Percentiles rank a stretch among this genome's conserved stretches.
Conservation (phyloP, 2,797 vertebrate genomes). For the Dallia pectoralis region DNA sequence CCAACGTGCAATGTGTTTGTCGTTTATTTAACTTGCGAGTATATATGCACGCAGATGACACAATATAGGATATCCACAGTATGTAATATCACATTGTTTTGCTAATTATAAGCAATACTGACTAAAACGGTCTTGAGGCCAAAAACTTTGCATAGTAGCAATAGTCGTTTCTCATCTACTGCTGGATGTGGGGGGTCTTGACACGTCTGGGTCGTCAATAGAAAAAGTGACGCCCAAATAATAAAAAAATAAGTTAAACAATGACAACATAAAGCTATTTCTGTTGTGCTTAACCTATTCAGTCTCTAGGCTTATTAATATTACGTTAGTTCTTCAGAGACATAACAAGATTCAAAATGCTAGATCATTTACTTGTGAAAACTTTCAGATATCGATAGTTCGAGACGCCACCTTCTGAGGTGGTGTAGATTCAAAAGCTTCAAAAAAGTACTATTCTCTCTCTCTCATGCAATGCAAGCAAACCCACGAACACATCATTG, state of each 20-base stretch:
- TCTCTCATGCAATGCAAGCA: no score
- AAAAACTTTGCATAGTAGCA: conserved; percentile 7
- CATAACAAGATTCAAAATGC: no score
- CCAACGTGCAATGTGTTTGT: no score
- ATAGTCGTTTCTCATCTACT: not conserved
- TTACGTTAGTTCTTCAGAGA: no score
- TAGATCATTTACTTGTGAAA: no score
- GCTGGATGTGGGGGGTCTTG: not conserved
- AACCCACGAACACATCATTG: no score
- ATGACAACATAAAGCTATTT: conserved; percentile 5
- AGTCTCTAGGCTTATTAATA: no score
- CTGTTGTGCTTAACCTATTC: not conserved
- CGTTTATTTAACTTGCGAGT: not conserved
- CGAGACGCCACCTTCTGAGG: no score
- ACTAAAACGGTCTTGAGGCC: conserved; percentile 16
- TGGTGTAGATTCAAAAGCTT: no score
- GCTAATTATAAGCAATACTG: not conserved
- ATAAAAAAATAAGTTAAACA: not conserved
- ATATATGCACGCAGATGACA: not conserved
- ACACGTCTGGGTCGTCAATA: not conserved
- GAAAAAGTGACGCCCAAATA: not conserved
- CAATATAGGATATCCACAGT: not conserved
- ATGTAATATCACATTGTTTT: not conserved
- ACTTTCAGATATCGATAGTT: no score
- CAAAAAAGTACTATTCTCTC: no score